Evolutionary conservation across 2,797 vertebrate species (phyloP).

Genomic region (Halcyon leucocephala): DNA sequence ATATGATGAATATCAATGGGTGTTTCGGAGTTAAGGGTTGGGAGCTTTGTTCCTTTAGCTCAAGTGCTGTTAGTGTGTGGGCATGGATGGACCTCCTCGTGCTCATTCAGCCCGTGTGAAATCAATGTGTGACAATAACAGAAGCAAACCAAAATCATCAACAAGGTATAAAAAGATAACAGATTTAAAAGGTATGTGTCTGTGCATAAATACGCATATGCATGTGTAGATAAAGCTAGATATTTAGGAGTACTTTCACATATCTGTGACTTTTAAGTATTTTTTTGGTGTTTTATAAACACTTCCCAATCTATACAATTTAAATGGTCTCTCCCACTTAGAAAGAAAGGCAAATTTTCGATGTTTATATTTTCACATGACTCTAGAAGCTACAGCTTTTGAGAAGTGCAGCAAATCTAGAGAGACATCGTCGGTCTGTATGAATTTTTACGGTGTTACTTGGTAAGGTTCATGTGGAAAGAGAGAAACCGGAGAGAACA

Average conservation of each 20-base stretch:
- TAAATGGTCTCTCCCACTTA: not conserved
- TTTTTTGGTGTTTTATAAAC: not conserved
- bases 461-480: not conserved
- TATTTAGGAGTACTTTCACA: not conserved
- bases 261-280: not conserved
- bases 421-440: not conserved
- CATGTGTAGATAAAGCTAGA: not conserved
- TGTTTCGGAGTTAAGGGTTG: not conserved
- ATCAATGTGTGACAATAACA: not conserved
- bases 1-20: not conserved
- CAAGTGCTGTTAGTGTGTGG: not conserved
- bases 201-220: not conserved
- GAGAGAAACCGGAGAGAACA: not conserved
- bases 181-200: not conserved
- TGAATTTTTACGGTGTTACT: not conserved
- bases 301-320: not conserved
- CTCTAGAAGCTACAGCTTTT: not conserved
- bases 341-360: not conserved
- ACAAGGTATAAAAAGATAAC: not conserved
- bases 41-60: not conserved
- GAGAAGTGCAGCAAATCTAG: not conserved
- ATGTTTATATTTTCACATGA: not conserved
- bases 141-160: not conserved
- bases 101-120: not conserved
- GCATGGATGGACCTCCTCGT: not conserved